A percentile compares a stretch with the other conserved stretches of the same genome.
Evolutionary conservation across 2,113 vertebrate species (phyloP).

Genomic region (Colistium nudipinnis): DNA sequence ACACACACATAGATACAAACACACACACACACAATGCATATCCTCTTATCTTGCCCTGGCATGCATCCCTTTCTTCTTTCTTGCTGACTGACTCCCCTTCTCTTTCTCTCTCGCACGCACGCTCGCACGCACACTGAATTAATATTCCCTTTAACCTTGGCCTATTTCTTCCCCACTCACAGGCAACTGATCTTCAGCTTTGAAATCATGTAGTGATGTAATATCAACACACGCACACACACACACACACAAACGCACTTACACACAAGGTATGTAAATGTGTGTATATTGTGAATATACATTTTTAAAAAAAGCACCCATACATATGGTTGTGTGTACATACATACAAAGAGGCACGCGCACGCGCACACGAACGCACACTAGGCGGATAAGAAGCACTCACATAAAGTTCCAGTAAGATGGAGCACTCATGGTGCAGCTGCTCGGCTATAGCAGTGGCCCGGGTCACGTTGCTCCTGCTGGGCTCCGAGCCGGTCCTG

Average conservation of each 20-base stretch:
- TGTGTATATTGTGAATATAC: no score
- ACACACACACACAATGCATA: neutral
- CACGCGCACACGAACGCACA: neutral
- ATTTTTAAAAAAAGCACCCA: no score
- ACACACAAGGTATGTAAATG: neutral
- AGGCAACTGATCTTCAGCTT: no score
- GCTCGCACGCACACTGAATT: neutral
- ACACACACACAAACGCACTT: conserved; percentile 2
- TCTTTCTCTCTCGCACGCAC: neutral
- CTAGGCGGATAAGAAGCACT: conserved; percentile 59
- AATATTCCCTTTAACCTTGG: conserved; percentile 56
- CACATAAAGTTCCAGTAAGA: conserved; percentile 78
- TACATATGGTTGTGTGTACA: no score
- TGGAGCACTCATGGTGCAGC: conserved; percentile 67
- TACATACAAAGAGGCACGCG: no score
- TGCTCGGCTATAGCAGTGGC: conserved; percentile 65
- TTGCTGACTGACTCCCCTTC: neutral
- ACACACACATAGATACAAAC: conserved; percentile 8
- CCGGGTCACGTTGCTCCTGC: conserved; percentile 26
- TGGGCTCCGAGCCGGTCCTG: conserved; percentile 32
- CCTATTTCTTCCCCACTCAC: no score
- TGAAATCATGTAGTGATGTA: no score
- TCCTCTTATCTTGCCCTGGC: conserved; percentile 54
- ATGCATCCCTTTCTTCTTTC: conserved; percentile 42
- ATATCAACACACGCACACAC: conserved; percentile 4